Evolutionary conservation across 2,797 vertebrate genomes (phyloP).

Genomic region (Gymnocypris eckloni): DNA sequence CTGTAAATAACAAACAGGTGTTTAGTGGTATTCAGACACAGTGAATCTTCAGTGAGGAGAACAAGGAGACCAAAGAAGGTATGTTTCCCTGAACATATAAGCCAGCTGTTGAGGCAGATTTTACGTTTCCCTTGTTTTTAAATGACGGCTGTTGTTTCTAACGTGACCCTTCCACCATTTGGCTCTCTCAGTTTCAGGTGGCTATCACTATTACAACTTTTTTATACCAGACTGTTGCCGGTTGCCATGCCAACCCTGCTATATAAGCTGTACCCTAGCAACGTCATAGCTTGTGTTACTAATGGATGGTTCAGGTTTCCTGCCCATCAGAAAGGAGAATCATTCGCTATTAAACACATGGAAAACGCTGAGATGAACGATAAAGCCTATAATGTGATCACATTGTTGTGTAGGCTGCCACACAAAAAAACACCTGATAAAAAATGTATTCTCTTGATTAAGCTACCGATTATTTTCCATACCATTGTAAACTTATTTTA

Average conservation of each 20-base stretch:
- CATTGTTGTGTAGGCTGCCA: neutral
- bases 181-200: slow-evolving; percentile 51
- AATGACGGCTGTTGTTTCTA: slow-evolving; percentile 41
- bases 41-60: slow-evolving; percentile 2
- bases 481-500: neutral
- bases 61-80: neutral
- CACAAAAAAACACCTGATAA: neutral
- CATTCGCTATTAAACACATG: slow-evolving; percentile 30
- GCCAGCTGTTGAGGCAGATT: slow-evolving; percentile 52
- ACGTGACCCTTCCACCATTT: slow-evolving; percentile 26
- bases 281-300: slow-evolving; percentile 76
- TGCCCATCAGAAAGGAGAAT: slow-evolving; percentile 26
- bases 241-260: slow-evolving; percentile 72
- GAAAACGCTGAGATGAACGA: slow-evolving; percentile 32
- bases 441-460: neutral
- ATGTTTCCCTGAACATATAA: neutral
- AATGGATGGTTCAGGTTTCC: slow-evolving; percentile 73
- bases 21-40: slow-evolving; percentile 1
- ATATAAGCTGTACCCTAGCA: slow-evolving; percentile 64
- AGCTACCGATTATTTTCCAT: neutral
- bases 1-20: slow-evolving; percentile 1
- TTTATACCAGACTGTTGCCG: slow-evolving; percentile 65
- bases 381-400: neutral
- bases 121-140: slow-evolving; percentile 20
- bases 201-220: slow-evolving; percentile 55